Evolutionary conservation across 2,797 vertebrate species (phyloP), one percentile per base, ranked within the genome.

Genomic region (Sebastes flavidus): DNA sequence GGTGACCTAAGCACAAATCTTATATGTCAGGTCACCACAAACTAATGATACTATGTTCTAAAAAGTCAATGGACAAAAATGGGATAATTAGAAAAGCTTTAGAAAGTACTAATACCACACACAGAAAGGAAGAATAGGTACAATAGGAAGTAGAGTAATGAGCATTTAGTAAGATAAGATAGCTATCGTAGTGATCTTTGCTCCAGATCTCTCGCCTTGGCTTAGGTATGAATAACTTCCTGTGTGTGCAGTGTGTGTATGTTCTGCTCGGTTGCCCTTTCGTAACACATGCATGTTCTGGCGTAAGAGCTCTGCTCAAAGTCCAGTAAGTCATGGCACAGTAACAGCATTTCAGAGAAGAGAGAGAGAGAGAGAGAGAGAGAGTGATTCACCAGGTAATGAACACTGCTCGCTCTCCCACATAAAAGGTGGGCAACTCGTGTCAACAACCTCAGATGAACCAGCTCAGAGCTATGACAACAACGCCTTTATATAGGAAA

Each of bases 391-490:
- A 87, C 46, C 59, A 65, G 68, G 76, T 84, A 81, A 80, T 77
- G 38, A 87, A 80, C 74, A 8, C 52, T 38, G 80, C 65, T 87
- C 75, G 22, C 80, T 82, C 83, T 80, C 58, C 70, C 70, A 74
- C 79, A 81, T 75, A 87, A 72, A 75, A 83, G 81, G 84, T 90
- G 84, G 82, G 81, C 82, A 86, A 83, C 69, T 78, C 36, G n/a
- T 68, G 83, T 89, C 87, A 83, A 81, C 78, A 70, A 75, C 75
- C 65, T 81, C 77, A 59, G 66, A 71, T 81, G 82, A 87, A 87
- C 80, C 30, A 56, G 65, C 73, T 67, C 52, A 65, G 59, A 79
- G 72, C 49, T 67, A 24, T 80, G 87, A 86, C 83, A 78, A 86
- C 83, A 78, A 80, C 56, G 84, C 56, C 16, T 80, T 74, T 24